Conservation (phyloP, 2,888 invertebrate species). For the Margaritifera margaritifera region DNA sequence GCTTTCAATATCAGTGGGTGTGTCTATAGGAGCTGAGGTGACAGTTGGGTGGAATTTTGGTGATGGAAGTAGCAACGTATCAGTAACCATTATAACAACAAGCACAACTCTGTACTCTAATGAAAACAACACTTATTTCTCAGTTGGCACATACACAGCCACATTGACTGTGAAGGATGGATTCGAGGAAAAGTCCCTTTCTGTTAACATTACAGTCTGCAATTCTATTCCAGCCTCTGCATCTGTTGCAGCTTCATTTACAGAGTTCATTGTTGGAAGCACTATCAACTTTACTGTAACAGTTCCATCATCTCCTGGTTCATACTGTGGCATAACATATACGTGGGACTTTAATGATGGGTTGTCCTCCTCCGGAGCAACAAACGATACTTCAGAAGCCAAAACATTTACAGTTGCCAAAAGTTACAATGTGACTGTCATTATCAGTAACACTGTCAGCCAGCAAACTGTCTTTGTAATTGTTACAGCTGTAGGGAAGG, state of each 20-base stretch:
- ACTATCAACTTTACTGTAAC: constrained; percentile 13
- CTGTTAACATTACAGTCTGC: constrained; percentile 21
- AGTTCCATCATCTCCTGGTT: constrained; percentile 19
- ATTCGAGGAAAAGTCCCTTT: constrained; percentile 8
- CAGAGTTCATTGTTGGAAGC: constrained; percentile 5
- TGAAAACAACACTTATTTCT: constrained; percentile 13
- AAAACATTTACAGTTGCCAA: constrained; percentile 27
- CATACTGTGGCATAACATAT: constrained; percentile 30
- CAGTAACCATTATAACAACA: constrained; percentile 18
- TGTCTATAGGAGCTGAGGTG: constrained; percentile 20
- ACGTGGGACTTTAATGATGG: constrained; percentile 37
- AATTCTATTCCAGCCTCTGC: constrained; percentile 22
- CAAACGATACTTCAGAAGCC: constrained; percentile 6
- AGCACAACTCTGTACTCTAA: constrained; percentile 8
- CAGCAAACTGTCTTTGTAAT: constrained; percentile 7
- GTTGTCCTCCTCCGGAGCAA: background rate
- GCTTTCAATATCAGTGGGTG: constrained; percentile 24
- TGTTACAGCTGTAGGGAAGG: constrained; percentile 27
- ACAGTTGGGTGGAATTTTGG: constrained; percentile 20
- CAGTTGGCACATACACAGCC: constrained; percentile 14
- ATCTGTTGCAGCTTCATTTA: constrained; percentile 4
- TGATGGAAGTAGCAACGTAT: constrained; percentile 9
- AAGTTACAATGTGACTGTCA: constrained; percentile 30
- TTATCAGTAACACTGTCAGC: constrained; percentile 35
- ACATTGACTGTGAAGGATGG: constrained; percentile 18